These are phyloP conservation scores for Leptocoma aspasia DNA, from an alignment of 2,113 vertebrate genomes.

Conservation along the genomic window DNA sequence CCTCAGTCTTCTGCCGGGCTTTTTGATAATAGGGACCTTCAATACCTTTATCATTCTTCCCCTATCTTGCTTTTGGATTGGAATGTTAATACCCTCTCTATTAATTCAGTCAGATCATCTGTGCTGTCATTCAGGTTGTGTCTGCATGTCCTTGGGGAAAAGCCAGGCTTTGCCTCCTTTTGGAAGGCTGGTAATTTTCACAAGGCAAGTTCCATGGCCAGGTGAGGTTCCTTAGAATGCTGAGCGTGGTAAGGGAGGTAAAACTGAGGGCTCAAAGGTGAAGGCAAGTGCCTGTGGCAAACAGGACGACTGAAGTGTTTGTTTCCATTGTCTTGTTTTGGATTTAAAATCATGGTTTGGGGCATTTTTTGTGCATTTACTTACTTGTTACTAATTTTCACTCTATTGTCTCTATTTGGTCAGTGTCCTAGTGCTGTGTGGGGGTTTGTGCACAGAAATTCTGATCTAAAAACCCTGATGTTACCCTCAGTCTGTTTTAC, in stretches of 20 bases:
- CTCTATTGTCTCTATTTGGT: no score
- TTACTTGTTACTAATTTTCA: neutral
- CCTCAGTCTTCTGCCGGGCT: neutral
- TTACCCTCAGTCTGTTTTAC: neutral
- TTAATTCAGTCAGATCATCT: neutral
- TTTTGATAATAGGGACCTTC: neutral
- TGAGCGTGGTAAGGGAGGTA: neutral
- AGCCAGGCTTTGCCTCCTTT: neutral
- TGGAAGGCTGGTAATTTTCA: neutral
- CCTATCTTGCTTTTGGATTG: neutral
- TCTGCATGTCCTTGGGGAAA: neutral
- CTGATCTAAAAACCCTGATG: no score
- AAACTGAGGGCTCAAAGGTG: neutral
- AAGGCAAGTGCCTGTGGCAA: neutral
- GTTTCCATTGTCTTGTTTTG: neutral
- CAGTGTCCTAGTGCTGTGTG: neutral
- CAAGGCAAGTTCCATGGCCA: neutral
- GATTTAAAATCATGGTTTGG: neutral
- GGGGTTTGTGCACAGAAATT: neutral
- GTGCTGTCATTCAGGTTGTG: neutral
- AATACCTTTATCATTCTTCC: neutral
- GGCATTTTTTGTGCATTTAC: neutral
- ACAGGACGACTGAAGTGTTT: neutral
- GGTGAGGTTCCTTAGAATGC: neutral
- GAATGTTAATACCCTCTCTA: neutral